Base-by-base conservation (phyloP, 1,140 invertebrate genomes). In the Brachionus asplanchnoidis region DNA sequence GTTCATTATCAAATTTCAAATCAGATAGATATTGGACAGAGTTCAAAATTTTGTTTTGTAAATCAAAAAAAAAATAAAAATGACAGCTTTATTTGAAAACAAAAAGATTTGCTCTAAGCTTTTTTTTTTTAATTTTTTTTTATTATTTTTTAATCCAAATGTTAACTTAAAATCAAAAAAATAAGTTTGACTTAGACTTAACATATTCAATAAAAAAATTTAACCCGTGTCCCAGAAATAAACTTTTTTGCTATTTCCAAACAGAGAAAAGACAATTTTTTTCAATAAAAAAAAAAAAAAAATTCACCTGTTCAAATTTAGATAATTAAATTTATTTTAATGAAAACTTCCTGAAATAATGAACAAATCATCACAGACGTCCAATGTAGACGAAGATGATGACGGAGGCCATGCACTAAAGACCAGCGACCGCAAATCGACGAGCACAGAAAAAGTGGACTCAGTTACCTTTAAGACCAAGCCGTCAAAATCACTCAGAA, bases 311-410 rank as follows among this genome's bases (percentile, higher is more conserved):
- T 20, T 14, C 0, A 26, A 68, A 68, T 32, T 14, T 32, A 36
- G 32, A 32, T 23, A 68, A 1, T 68, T 28, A 68, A 68, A 28
- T 11, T 32, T 36, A 44, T 6, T 36, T 73, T 73, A 73, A 73
- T 73, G 68, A 73, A 36, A 42, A 40, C 36, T 73, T 40, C 68
- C 32, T 73, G 36, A 68, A 68, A 73, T 73, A 73, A 73, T 73
- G 68, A 73, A 73, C 28, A 73, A 73, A 73, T 32, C 68, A 17
- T 73, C 68, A 40, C 68, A 73, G 40, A 73, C 68, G 68, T 73
- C 68, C n/a, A 73, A 44, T 42, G 32, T 36, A 40, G 68, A 73
- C 65, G 65, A 68, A n/a, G 65, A 68, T 36, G 65, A 68, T 40
- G 68, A 73, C 36, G 68, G 32, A 32, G 32, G 68, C 32, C 53